Evolutionary conservation across 1,140 invertebrate genomes (phyloP).

Genomic region (Sogatella furcifera): DNA sequence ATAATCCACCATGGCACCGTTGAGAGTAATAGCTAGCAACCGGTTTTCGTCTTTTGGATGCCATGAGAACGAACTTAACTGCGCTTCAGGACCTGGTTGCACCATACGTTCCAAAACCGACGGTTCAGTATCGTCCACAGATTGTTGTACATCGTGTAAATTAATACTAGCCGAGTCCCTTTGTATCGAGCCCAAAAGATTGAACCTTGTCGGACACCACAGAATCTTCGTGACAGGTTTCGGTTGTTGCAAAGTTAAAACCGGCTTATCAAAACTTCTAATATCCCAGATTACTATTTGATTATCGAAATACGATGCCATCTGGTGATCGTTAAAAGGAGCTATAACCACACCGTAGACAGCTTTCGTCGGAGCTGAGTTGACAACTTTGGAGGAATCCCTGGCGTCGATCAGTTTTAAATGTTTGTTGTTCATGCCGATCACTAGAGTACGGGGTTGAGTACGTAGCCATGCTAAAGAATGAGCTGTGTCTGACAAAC

Average conservation of each 20-base stretch:
- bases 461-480: slow-evolving; percentile 76
- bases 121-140: slow-evolving; percentile 60
- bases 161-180: slow-evolving; percentile 55
- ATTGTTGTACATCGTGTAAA: slow-evolving; percentile 72
- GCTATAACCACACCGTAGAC: slow-evolving; percentile 73
- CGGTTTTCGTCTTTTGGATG: slow-evolving; percentile 68
- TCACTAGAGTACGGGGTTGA: slow-evolving; percentile 59
- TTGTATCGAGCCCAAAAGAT: slow-evolving; percentile 61
- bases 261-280: slow-evolving; percentile 73
- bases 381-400: slow-evolving; percentile 62
- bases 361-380: slow-evolving; percentile 65
- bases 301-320: slow-evolving; percentile 75
- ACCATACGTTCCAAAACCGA: slow-evolving; percentile 62
- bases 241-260: slow-evolving; percentile 56
- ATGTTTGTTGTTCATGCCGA: slow-evolving; percentile 80
- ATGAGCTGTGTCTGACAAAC: slow-evolving; percentile 68
- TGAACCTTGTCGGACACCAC: slow-evolving; percentile 84
- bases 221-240: slow-evolving; percentile 61
- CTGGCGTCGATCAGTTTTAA: slow-evolving; percentile 74
- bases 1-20: slow-evolving; percentile 48
- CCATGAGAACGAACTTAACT: slow-evolving; percentile 68
- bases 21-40: slow-evolving; percentile 50
- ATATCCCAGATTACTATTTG: slow-evolving; percentile 79
- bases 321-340: slow-evolving; percentile 58
- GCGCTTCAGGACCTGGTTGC: slow-evolving; percentile 37